Base-by-base conservation (phyloP, 2,888 invertebrate genomes). In the Xestoiulus laeticollis region DNA sequence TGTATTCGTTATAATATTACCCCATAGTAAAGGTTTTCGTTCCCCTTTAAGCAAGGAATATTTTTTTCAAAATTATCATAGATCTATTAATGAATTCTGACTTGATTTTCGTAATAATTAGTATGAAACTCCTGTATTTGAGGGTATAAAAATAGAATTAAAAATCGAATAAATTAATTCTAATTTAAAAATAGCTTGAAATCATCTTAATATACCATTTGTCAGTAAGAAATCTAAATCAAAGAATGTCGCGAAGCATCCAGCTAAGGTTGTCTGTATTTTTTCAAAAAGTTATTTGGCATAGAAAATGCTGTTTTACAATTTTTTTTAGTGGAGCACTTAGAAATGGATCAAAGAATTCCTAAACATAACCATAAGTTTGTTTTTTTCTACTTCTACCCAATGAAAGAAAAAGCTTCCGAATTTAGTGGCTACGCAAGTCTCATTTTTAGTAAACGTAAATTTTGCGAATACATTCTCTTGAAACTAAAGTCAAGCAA, bases 301-400 rank as follows among this genome's bases (percentile, higher is more conserved):
- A 68, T 68, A 68, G 26, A 68, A 68, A 68, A 68, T 1, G 68
- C 26, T 68, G 68, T 26, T 26, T 68, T 26, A 12, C n/a, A 26
- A 68, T 12, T 68, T 26, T 68, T 68, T 26, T 2, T 12, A 68
- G 26, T 26, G 26, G 68, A 68, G 16, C 68, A 26, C 26, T 68
- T 68, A 26, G 68, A 68, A 68, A 26, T 68, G 68, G 68, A 68
- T 68, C 68, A 68, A 68, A 68, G 26, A 68, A n/a, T 68, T 68
- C 26, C 68, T 30, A 68, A 26, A 26, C 68, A 68, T 68, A 59
- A 59, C 59, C 59, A 59, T 16, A 10, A 48, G 43, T 43, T 43
- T 5, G 43, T 48, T 48, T 68, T 68, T 68, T 68, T 68, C n/a
- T n/a, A n/a, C n/a, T 68, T 68, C 68, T 68, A 1, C 68, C 48